phyloP scores from a whole-genome alignment of 2,113 vertebrate genomes.

The Oenanthe melanoleuca region DNA sequence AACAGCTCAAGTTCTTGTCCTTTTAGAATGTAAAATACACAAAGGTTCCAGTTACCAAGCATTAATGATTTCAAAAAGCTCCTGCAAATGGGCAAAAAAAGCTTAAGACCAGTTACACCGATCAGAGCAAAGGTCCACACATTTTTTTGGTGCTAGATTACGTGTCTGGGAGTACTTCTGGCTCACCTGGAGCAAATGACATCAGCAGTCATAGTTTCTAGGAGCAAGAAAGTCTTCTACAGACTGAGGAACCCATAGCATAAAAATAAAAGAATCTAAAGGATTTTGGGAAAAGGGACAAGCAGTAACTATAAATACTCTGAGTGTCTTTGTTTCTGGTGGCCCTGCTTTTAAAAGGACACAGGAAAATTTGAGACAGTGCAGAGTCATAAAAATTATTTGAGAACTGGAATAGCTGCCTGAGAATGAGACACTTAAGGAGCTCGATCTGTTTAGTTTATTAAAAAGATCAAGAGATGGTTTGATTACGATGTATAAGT shows the following conservation, averaged over 20 bases:
- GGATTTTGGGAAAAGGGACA: neutral
- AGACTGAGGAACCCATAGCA: neutral
- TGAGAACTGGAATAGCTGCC: slow-evolving; percentile 45
- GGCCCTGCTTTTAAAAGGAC: neutral
- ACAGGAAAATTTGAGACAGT: neutral
- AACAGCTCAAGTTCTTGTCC: neutral
- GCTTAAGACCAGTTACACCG: rapidly evolving
- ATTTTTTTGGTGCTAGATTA: neutral
- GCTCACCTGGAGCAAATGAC: neutral
- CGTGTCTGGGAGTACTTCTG: neutral
- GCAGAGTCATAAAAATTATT: slow-evolving; percentile 50
- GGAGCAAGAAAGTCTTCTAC: neutral
- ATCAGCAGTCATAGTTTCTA: neutral
- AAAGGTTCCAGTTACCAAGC: neutral
- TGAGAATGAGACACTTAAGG: slow-evolving; percentile 38
- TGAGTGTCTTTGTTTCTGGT: neutral
- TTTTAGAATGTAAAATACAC: neutral
- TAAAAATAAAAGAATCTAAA: neutral
- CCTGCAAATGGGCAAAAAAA: neutral
- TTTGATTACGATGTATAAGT: slow-evolving; percentile 68
- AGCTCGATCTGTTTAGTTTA: slow-evolving; percentile 69
- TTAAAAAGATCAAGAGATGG: slow-evolving; percentile 71
- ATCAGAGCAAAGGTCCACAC: neutral
- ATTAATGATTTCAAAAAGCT: neutral
- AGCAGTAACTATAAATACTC: neutral